Percentiles rank a stretch among this genome's conserved stretches.
Evolutionary conservation across 1,140 invertebrate species (phyloP).

Genomic region (Himalopsyche phryganea): DNA sequence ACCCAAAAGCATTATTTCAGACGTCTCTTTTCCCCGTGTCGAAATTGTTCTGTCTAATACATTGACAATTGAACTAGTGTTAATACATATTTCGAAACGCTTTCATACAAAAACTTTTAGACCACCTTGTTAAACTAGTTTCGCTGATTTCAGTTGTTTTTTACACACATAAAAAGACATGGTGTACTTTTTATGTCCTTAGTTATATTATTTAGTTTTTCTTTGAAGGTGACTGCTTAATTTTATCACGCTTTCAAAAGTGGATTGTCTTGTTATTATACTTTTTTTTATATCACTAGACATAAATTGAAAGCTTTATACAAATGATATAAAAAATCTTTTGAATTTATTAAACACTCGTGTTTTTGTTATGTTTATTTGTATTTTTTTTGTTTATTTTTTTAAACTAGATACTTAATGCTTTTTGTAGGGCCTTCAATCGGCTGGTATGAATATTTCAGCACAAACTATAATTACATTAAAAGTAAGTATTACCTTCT

Average conservation of each 20-base stretch:
- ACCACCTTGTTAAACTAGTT: not conserved
- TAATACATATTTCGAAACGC: too few relatives aligned
- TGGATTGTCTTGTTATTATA: too few relatives aligned
- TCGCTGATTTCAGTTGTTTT: conserved; percentile 5
- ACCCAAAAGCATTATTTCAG: too few relatives aligned
- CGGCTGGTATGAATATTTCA: conserved; percentile 83
- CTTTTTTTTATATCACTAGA: too few relatives aligned
- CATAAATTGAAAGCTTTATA: too few relatives aligned
- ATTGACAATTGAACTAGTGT: too few relatives aligned
- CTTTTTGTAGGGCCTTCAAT: conserved; percentile 74
- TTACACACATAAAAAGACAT: conserved; percentile 5
- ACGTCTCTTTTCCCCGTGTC: too few relatives aligned
- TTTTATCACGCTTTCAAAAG: too few relatives aligned
- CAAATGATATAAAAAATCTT: not conserved
- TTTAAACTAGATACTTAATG: conserved; percentile 36
- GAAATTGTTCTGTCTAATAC: too few relatives aligned
- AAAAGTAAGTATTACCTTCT: conserved; percentile 68
- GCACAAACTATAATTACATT: conserved; percentile 83
- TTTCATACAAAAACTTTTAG: too few relatives aligned
- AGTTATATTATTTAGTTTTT: too few relatives aligned
- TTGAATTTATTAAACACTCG: not conserved
- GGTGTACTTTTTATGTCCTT: not conserved
- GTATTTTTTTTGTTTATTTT: conserved; percentile 4
- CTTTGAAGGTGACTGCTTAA: too few relatives aligned
- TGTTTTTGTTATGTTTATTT: conserved; percentile 8